A percentile compares a stretch with the other conserved stretches of the same genome.
Conservation (phyloP, 2,113 vertebrate species). For the Oenanthe oenanthe region DNA sequence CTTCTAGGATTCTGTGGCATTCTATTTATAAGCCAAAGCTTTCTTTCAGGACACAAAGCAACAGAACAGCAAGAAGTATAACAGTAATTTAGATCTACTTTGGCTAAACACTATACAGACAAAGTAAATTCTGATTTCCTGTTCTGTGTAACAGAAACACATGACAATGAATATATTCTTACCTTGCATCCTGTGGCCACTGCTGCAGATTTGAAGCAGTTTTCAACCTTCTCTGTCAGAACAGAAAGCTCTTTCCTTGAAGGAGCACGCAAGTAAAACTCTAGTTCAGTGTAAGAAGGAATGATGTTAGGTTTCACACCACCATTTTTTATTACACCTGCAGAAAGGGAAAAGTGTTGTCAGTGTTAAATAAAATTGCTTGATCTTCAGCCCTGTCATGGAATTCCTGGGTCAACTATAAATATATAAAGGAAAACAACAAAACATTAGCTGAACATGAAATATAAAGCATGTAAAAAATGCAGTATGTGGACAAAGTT, state of each 20-base stretch:
- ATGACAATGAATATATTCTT: slow-evolving; percentile 49
- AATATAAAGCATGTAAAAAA: background rate
- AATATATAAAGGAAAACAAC: background rate
- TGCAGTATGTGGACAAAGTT: background rate
- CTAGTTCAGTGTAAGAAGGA: slow-evolving; percentile 85
- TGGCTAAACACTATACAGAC: background rate
- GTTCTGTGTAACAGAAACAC: background rate
- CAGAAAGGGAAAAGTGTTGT: slow-evolving; percentile 28
- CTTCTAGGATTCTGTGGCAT: background rate
- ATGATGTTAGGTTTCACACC: slow-evolving; percentile 89
- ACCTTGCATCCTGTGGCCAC: slow-evolving; percentile 85
- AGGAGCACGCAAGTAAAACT: slow-evolving; percentile 85
- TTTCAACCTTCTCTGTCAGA: slow-evolving; percentile 83
- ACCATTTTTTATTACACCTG: slow-evolving; percentile 90
- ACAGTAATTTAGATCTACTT: background rate
- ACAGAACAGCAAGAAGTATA: background rate
- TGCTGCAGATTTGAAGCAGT: slow-evolving; percentile 87
- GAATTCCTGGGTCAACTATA: background rate
- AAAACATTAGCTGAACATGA: background rate
- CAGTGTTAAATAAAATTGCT: background rate
- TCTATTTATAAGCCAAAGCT: background rate
- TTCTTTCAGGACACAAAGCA: background rate
- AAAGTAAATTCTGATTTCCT: background rate
- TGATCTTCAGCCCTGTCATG: background rate
- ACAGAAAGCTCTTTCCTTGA: slow-evolving; percentile 78